Conservation (phyloP, 1,140 invertebrate genomes). For the Akabosia matsudoensis region DNA sequence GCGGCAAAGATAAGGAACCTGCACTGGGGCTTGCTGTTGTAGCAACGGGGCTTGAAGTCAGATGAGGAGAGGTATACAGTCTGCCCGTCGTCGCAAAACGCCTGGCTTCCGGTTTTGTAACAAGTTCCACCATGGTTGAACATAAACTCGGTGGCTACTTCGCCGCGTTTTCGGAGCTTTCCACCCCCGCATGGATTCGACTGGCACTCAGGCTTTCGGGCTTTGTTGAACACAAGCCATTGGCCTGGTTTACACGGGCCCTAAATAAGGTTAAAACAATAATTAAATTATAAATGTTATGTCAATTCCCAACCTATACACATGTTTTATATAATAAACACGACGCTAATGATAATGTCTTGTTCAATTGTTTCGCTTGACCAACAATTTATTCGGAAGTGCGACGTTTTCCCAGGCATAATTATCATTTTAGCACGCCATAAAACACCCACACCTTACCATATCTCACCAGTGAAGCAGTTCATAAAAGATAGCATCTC, state of each 20-base stretch:
- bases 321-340: background rate
- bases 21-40: constrained; percentile 30
- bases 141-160: constrained; percentile 30
- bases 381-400: too few relatives aligned
- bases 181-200: constrained; percentile 27
- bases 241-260: constrained; percentile 24
- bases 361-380: too few relatives aligned
- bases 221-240: constrained; percentile 36
- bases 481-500: too few relatives aligned
- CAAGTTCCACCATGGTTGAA: constrained; percentile 38
- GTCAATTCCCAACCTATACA: background rate
- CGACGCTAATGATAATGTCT: too few relatives aligned
- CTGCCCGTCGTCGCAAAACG: constrained; percentile 32
- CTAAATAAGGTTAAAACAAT: background rate
- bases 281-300: background rate
- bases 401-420: too few relatives aligned
- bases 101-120: constrained; percentile 37
- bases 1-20: constrained; percentile 35
- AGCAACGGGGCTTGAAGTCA: constrained; percentile 35
- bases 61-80: constrained; percentile 35
- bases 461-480: too few relatives aligned
- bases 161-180: constrained; percentile 27
- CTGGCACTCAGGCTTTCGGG: constrained; percentile 34
- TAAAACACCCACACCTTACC: too few relatives aligned
- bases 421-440: too few relatives aligned